Evolutionary conservation across 2,113 vertebrate species (phyloP), one percentile per base, ranked within the genome.

Genomic region (Gila orcuttii): DNA sequence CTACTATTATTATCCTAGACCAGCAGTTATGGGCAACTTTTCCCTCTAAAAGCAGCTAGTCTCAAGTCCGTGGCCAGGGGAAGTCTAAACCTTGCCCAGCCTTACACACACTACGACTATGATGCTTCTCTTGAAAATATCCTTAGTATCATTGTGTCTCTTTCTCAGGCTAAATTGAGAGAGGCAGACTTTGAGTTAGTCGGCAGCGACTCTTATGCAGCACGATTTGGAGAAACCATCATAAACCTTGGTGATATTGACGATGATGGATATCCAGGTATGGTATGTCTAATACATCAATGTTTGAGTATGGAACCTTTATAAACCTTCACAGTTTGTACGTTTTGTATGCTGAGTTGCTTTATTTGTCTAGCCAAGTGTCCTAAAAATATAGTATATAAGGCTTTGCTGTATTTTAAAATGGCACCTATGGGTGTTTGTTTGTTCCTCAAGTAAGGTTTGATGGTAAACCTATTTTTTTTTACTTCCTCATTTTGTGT

Each of bases 241-340:
- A 92, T 94, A 79, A 95, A 95, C 90, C 94, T 99, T 71, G 98
- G 98, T 36, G 98, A 99, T 93, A 93, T 99, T 73, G 97, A 99
- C 79, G 96, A 98, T 9, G 98, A 99, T 75, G 97, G 97, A 25
- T 98, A 96, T 93, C 93, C 96, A 90, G 98, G 98, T 98, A 95
- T 6, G 15, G 45, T 55, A n/a, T 73, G 5, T 36, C 17, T 69
- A 45, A 74, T 21, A 47, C 71, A 47, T 47, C 23, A 36, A 0
- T 47, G 11, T 74, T 33, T 15, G 39, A 21, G 1, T 36, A 68
- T 68, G 28, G 28, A 33, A 33, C 66, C 31, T 68, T 68, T 36
- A 69, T 21, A 69, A 39, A 39, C 66, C 66, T 39, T 21, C 31
- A 21, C 33, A 39, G 19, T 69, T 21, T 69, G 0, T 11, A 74